Evolutionary conservation across 2,888 invertebrate genomes (phyloP).

Genomic region (Drosophila pullipes): DNA sequence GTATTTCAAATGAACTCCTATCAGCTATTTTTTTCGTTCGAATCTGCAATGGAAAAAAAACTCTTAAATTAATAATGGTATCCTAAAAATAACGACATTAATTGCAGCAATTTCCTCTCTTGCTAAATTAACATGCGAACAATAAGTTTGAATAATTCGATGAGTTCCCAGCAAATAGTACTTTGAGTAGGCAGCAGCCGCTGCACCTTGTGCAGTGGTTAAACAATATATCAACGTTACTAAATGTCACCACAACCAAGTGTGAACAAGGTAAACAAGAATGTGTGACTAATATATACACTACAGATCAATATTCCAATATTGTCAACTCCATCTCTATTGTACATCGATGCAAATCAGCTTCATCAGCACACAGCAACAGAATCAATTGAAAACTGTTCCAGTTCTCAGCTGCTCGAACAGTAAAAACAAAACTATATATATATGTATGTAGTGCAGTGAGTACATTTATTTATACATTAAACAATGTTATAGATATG

Average conservation of each 20-base stretch:
- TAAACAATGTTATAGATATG: conserved; percentile 7
- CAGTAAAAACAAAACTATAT: background rate
- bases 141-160: background rate
- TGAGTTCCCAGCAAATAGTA: background rate
- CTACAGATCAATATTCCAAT: background rate
- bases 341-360: conserved; percentile 30
- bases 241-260: conserved; percentile 40
- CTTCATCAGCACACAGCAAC: conserved; percentile 12
- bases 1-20: background rate
- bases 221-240: conserved; percentile 26
- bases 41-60: conserved; percentile 12
- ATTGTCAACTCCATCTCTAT: background rate
- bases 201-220: conserved; percentile 28
- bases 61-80: background rate
- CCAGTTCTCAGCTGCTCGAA: conserved; percentile 14
- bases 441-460: background rate
- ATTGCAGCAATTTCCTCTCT: conserved; percentile 11
- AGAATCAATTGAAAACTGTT: conserved; percentile 18
- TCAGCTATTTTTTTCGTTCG: conserved; percentile 12
- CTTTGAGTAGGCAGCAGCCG: conserved; percentile 18
- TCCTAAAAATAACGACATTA: background rate
- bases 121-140: background rate
- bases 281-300: background rate
- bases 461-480: background rate
- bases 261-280: conserved; percentile 1